Evolutionary conservation across 2,113 vertebrate genomes (phyloP).

Genomic region (Ictalurus punctatus): DNA sequence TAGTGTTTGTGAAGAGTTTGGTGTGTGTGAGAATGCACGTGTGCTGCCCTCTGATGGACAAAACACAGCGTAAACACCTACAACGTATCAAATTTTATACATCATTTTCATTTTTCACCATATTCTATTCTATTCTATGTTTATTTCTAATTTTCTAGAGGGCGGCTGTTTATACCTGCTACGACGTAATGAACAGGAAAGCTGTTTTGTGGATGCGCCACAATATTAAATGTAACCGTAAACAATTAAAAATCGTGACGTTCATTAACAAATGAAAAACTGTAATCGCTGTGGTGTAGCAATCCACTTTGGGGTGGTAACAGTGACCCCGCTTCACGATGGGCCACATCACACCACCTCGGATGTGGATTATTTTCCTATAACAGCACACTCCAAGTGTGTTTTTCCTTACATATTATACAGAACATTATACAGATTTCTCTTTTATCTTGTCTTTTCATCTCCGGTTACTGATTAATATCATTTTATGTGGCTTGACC

Average conservation of each 20-base stretch:
- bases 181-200: background rate
- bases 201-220: background rate
- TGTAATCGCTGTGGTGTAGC: background rate
- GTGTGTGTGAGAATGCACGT: background rate
- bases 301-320: background rate
- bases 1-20: background rate
- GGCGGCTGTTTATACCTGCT: background rate
- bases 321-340: background rate
- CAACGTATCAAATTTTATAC: too few species aligned
- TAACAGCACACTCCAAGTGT: background rate
- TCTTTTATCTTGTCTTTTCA: background rate
- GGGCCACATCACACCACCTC: background rate
- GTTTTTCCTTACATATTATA: background rate
- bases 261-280: background rate
- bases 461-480: background rate
- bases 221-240: background rate
- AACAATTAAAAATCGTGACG: background rate
- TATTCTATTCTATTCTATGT: too few species aligned
- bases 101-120: too few species aligned
- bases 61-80: background rate
- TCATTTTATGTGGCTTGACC: background rate
- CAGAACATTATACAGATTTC: background rate
- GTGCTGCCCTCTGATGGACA: constrained; percentile 67
- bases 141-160: too few species aligned
- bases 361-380: background rate